phyloP scores from a whole-genome alignment of 2,797 vertebrate genomes.

The Rousettus madagascariensis region DNA sequence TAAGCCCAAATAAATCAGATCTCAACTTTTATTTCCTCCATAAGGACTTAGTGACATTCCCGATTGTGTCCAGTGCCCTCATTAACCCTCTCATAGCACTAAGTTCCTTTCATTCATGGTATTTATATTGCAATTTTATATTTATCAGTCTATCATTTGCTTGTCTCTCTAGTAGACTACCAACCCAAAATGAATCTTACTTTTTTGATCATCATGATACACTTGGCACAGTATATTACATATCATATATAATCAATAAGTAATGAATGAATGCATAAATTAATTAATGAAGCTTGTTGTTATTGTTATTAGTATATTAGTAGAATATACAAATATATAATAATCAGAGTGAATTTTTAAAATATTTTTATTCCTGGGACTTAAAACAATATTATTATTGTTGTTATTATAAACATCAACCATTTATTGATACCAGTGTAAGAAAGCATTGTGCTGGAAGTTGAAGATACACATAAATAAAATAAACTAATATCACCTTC shows the following conservation, averaged over 20 bases:
- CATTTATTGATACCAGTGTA: not conserved
- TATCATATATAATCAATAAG: not conserved
- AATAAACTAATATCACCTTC: not conserved
- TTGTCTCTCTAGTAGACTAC: not conserved
- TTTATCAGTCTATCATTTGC: not conserved
- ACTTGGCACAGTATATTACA: not conserved
- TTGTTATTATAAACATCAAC: not conserved
- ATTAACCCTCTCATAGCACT: not conserved
- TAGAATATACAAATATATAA: no score
- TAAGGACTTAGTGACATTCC: not conserved
- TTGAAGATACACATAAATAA: not conserved
- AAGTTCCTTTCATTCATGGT: not conserved
- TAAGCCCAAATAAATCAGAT: not conserved
- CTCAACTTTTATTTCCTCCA: not conserved
- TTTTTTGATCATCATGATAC: not conserved
- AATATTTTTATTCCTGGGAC: no score
- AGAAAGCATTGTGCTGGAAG: not conserved
- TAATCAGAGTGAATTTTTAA: no score
- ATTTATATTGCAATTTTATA: not conserved
- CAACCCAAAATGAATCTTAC: not conserved
- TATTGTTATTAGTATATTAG: not conserved
- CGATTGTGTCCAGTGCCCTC: not conserved
- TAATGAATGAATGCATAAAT: not conserved
- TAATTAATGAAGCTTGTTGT: not conserved
- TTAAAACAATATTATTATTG: not conserved